Evolutionary conservation across 2,113 vertebrate genomes (phyloP).

Genomic region (Entelurus aequoreus): DNA sequence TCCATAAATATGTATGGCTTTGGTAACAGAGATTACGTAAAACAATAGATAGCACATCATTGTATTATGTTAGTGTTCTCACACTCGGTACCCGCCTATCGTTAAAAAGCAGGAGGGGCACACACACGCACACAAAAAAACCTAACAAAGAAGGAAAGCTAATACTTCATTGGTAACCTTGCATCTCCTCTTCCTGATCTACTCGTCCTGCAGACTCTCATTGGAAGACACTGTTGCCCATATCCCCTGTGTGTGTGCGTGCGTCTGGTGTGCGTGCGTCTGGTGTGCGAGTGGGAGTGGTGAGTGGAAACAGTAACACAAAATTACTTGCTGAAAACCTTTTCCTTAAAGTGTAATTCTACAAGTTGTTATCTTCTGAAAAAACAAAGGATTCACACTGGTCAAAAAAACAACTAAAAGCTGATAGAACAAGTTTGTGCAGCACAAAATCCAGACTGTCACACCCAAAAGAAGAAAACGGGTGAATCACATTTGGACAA

Average conservation of each 20-base stretch:
- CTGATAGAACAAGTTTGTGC: too few species aligned
- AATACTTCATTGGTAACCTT: conserved; percentile 64
- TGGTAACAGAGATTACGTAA: conserved; percentile 56
- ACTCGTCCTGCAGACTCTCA: conserved; percentile 50
- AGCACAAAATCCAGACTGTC: too few species aligned
- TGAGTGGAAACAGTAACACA: neutral
- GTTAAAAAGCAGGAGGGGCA: conserved; percentile 58
- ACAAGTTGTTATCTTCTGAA: too few species aligned
- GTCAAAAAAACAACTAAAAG: too few species aligned
- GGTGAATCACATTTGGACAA: too few species aligned
- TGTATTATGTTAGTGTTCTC: conserved; percentile 59
- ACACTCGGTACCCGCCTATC: conserved; percentile 56
- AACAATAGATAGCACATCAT: conserved; percentile 58
- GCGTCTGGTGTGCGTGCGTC: conserved; percentile 24
- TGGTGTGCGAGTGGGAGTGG: conserved; percentile 26
- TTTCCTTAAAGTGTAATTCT: too few species aligned
- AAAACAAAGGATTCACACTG: too few species aligned
- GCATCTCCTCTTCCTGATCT: conserved; percentile 67
- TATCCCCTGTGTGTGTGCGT: conserved; percentile 14
- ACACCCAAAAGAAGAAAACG: too few species aligned
- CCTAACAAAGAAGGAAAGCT: conserved; percentile 63
- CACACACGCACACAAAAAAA: conserved; percentile 2
- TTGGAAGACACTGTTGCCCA: conserved; percentile 34
- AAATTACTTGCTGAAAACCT: too few species aligned
- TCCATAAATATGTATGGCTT: conserved; percentile 60